These are phyloP conservation scores for Gymnothorax reevesii DNA, from an alignment of 2,797 vertebrate species.

Conservation along the genomic window DNA sequence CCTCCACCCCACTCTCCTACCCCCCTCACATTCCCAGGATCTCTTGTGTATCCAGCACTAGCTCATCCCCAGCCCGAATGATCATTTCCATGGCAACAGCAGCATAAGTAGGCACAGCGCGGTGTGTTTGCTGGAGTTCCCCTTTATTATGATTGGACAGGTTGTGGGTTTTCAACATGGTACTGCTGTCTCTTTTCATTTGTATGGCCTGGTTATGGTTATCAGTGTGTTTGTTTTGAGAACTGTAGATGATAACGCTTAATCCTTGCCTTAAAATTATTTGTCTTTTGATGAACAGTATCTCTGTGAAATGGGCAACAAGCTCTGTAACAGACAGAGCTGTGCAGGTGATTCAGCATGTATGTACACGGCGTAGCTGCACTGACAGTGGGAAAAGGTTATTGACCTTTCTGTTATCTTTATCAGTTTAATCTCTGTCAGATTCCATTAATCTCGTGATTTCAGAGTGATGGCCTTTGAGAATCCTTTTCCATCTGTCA, in stretches of 20 bases:
- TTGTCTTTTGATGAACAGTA: background rate
- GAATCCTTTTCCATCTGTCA: background rate
- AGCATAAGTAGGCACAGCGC: slow-evolving; percentile 44
- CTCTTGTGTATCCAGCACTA: slow-evolving; percentile 37
- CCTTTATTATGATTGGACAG: slow-evolving; percentile 52
- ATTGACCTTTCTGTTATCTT: background rate
- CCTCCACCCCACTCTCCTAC: background rate
- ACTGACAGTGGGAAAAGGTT: too few species aligned
- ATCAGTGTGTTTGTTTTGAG: background rate
- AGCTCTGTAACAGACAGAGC: slow-evolving; percentile 8
- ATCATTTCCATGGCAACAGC: slow-evolving; percentile 63
- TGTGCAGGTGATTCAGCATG: slow-evolving; percentile 20
- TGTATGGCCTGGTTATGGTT: slow-evolving; percentile 24
- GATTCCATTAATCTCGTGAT: background rate
- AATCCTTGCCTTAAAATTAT: background rate
- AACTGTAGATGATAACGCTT: background rate
- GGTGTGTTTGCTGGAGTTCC: slow-evolving; percentile 29
- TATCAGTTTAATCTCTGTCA: background rate
- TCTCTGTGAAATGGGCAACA: background rate
- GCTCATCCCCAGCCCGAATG: slow-evolving; percentile 38
- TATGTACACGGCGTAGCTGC: too few species aligned
- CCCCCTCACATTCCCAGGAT: slow-evolving; percentile 46
- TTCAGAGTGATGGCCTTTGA: background rate
- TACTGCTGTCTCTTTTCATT: slow-evolving; percentile 42
- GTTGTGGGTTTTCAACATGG: slow-evolving; percentile 55